These are phyloP conservation scores for Apotomis turbidana DNA, from an alignment of 2,888 invertebrate genomes.

Conservation along the genomic window DNA sequence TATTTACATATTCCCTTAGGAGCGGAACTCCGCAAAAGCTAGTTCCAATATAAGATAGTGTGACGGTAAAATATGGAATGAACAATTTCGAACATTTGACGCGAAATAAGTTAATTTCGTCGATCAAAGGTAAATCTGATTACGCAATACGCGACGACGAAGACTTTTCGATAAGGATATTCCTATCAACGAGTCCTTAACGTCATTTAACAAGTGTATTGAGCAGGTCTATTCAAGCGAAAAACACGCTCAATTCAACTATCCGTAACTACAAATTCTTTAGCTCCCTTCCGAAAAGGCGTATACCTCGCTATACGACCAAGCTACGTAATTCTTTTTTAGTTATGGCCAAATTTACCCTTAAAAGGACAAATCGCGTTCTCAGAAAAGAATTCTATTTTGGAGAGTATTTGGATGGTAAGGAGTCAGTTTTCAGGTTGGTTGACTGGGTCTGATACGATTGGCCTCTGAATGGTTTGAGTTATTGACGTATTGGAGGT, in stretches of 20 bases:
- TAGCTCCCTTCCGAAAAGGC: background rate
- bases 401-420: slow-evolving; percentile 3
- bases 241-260: slow-evolving; percentile 11
- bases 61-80: background rate
- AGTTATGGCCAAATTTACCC: background rate
- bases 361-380: slow-evolving; percentile 14
- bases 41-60: background rate
- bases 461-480: background rate
- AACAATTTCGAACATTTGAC: background rate
- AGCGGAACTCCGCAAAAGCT: no score
- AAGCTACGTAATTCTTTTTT: background rate
- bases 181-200: background rate
- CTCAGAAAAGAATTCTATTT: slow-evolving; percentile 21
- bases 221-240: slow-evolving; percentile 1
- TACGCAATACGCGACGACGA: background rate
- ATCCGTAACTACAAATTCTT: slow-evolving; percentile 13
- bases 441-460: slow-evolving; percentile 2
- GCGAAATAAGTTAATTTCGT: slow-evolving; percentile 2
- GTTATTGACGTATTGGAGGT: background rate
- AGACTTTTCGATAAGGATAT: slow-evolving; percentile 1
- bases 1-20: no score
- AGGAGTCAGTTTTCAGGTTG: slow-evolving; percentile 29
- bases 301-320: background rate
- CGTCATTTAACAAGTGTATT: slow-evolving; percentile 8
- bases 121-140: background rate